Conservation (phyloP, 2,888 invertebrate species). For the Lacanobia wlatinum region DNA sequence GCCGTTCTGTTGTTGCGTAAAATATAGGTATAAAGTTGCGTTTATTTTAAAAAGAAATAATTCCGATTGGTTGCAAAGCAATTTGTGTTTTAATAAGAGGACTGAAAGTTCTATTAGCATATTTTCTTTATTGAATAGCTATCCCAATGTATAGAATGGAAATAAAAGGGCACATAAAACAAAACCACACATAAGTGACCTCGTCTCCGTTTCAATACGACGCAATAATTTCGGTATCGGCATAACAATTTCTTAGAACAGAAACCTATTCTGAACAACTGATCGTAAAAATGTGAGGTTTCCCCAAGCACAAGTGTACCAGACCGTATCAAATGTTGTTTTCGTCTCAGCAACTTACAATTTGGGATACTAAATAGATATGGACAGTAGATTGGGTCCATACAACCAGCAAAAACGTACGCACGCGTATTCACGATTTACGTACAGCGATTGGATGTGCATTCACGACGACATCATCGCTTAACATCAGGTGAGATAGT, state of each 20-base stretch:
- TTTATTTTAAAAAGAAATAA: not conserved
- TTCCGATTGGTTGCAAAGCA: not conserved
- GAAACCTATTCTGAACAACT: slow-evolving; percentile 64
- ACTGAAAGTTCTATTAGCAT: too few species aligned
- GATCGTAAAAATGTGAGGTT: slow-evolving; percentile 65
- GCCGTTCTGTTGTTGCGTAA: not conserved
- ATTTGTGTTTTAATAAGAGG: too few species aligned
- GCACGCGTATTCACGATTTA: too few species aligned
- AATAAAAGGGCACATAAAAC: slow-evolving; percentile 41
- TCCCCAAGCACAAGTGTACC: slow-evolving; percentile 67
- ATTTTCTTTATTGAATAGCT: not conserved
- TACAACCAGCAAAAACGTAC: not conserved
- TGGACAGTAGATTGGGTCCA: slow-evolving; percentile 1
- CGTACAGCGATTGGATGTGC: not conserved
- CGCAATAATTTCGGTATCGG: slow-evolving; percentile 58
- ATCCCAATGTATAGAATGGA: not conserved
- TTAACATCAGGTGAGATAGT: too few species aligned
- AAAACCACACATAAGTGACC: slow-evolving; percentile 38
- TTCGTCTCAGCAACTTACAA: slow-evolving; percentile 65
- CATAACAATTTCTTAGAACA: slow-evolving; percentile 61
- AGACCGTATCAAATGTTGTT: slow-evolving; percentile 79
- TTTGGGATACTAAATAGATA: slow-evolving; percentile 36
- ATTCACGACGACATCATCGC: too few species aligned
- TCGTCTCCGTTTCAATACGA: slow-evolving; percentile 51
- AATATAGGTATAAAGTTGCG: not conserved